These are phyloP conservation scores for Hemistola chrysoprasaria DNA, from an alignment of 2,888 invertebrate genomes.

Conservation along the genomic window DNA sequence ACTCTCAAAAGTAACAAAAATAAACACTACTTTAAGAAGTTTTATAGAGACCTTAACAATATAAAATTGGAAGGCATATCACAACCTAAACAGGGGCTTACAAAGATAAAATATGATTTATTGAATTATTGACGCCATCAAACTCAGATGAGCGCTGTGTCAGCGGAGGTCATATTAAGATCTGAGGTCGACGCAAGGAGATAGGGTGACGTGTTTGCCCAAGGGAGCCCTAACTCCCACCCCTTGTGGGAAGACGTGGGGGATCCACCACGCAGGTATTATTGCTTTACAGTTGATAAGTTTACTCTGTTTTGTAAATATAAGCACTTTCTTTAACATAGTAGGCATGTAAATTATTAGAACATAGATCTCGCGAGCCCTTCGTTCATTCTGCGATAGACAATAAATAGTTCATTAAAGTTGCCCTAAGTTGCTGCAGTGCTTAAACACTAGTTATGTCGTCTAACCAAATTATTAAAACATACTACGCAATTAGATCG, in stretches of 20 bases:
- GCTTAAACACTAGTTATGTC: no score
- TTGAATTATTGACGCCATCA: constrained; percentile 31
- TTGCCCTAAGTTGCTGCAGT: no score
- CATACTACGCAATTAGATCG: no score
- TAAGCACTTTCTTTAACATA: no score
- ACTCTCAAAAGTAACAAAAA: no score
- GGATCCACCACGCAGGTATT: constrained; percentile 32
- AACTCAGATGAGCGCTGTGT: constrained; percentile 27
- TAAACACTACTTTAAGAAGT: no score
- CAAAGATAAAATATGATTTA: constrained; percentile 28
- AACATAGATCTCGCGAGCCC: no score
- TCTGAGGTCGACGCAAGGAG: constrained; percentile 31
- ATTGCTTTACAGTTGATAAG: constrained; percentile 5
- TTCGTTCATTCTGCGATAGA: no score
- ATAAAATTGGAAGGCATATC: constrained; percentile 6
- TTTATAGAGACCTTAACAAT: constrained; percentile 9
- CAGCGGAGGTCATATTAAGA: constrained; percentile 36
- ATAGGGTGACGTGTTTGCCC: constrained; percentile 35
- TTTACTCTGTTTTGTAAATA: constrained; percentile 4
- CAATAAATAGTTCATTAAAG: no score
- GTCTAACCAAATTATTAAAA: no score
- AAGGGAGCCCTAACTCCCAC: constrained; percentile 16
- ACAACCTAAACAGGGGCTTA: constrained; percentile 13
- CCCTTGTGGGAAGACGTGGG: constrained; percentile 22
- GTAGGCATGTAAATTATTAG: no score